Base-by-base conservation (phyloP, 2,888 invertebrate species). In the Globia sparganii region DNA sequence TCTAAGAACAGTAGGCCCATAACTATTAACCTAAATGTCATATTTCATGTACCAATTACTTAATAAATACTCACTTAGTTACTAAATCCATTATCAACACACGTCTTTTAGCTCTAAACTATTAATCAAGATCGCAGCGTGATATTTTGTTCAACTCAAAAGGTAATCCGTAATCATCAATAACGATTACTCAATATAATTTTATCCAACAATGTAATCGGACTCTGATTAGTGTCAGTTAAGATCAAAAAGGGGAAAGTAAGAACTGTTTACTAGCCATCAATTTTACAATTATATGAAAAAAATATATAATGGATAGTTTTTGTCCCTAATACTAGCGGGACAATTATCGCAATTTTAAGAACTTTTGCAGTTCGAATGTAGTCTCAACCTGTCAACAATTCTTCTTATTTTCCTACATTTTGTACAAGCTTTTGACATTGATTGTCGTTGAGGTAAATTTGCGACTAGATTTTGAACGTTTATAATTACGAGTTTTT, bases 41-140 rank as follows among this genome's bases (percentile, higher is more conserved):
- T 53, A 53, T 53, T n/a, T 1, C n/a, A 56, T 56, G 4, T 56
- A 56, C n/a, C n/a, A 58, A 6, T 8, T 18, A 59, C 59, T 0
- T 34, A 34, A 9, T 61, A 61, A 31, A 61, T 34, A 61, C 4
- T 61, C 9, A 40, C 0, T 6, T 9, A 61, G 21, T 61, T 34
- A 25, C 11, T 61, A 34, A 34, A 25, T 61, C 34, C 2, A 34
- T 61, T 21, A 61, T 37, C 62, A 37, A 37, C 15, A 25, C 43
- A 78, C 58, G 58, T 66, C 69, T 70, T 64, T 46, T 28, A n/a
- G 18, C 5, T 43, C 28, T 53, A 34, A 43, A 64, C 80, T 46
- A 89, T 89, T 83, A 80, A 89, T 89, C 83, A 86, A 67, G 87
- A 88, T 89, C 75, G 49, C 11, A 59, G n/a, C n/a, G n/a, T n/a